Percentiles rank a stretch among this genome's conserved stretches.
These are phyloP conservation scores for Redunca redunca DNA, from an alignment of 2,113 vertebrate genomes.

Conservation along the genomic window DNA sequence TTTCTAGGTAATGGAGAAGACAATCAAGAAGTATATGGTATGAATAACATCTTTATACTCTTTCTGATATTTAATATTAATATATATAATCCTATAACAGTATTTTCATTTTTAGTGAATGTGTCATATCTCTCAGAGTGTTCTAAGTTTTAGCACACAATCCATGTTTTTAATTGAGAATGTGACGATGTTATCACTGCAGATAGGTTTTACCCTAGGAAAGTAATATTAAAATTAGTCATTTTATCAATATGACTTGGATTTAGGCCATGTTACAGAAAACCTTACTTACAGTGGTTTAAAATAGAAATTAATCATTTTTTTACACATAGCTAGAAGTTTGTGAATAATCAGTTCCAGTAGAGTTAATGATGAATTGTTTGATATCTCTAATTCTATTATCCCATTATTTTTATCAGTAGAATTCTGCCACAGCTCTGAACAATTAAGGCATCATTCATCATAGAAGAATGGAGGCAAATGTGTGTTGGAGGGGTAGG, in stretches of 20 bases:
- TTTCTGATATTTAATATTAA: not conserved
- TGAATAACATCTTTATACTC: not conserved
- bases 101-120: not conserved
- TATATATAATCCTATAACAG: not conserved
- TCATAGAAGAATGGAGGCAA: not conserved
- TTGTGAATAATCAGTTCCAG: not conserved
- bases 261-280: not conserved
- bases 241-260: not conserved
- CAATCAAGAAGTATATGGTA: not conserved
- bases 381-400: not conserved
- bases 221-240: not conserved
- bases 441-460: not conserved
- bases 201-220: not conserved
- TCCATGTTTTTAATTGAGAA: not conserved
- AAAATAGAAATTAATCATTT: not conserved
- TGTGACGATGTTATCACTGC: not conserved
- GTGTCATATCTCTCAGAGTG: not conserved
- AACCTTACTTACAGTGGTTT: not conserved
- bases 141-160: not conserved
- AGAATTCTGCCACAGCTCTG: not conserved
- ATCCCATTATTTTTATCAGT: not conserved
- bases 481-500: accelerated
- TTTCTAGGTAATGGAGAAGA: not conserved
- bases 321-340: not conserved
- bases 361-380: not conserved